Base-by-base conservation (phyloP, 2,797 vertebrate species). In the Sciurus vulgaris region DNA sequence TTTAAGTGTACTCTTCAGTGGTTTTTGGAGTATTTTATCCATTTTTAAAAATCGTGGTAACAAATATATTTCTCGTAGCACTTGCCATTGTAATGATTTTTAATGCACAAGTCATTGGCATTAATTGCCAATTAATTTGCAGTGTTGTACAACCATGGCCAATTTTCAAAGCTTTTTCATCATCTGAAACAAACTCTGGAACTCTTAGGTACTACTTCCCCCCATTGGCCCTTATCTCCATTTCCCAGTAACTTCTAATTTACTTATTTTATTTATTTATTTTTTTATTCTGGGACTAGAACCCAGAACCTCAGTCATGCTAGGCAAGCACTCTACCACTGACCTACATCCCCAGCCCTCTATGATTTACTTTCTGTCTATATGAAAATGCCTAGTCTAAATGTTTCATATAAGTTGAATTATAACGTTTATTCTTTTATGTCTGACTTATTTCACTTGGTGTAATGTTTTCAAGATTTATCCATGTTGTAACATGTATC, bases 401-500 rank as follows among this genome's bases (percentile, higher is more conserved):
- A 76, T 89, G 56, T 38, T 91, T 73, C 59, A 63, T 65, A 5
- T 72, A 87, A 41, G 30, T 35, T 59, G 65, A 83, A 69, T 87
- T 84, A 69, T 87, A 33, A 4, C 65, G 2, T 22, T 90, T 88
- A 2, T 91, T 49, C 30, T 88, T 78, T 59, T 59, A 61, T 74
- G 24, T 85, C 33, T 91, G 63, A 7, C 14, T 81, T 94, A 74
- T 51, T 94, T 85, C 33, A 76, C 15, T 81, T 88, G 65, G 41
- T 18, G 61, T 79, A 81, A 28, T 72, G 20, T 77, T 95, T 92
- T 94, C 35, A 86, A 92, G 38, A 15, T 59, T 86, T 89, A 33
- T 59, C 28, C 13, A 44, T 41, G 15, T 54, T 73, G n/a, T 86
- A 74, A 44, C 15, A 74, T 85, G 33, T 89, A 54, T 69, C 61